These are phyloP conservation scores for Choristoneura fumiferana DNA, from an alignment of 1,140 invertebrate genomes.

Conservation along the genomic window DNA sequence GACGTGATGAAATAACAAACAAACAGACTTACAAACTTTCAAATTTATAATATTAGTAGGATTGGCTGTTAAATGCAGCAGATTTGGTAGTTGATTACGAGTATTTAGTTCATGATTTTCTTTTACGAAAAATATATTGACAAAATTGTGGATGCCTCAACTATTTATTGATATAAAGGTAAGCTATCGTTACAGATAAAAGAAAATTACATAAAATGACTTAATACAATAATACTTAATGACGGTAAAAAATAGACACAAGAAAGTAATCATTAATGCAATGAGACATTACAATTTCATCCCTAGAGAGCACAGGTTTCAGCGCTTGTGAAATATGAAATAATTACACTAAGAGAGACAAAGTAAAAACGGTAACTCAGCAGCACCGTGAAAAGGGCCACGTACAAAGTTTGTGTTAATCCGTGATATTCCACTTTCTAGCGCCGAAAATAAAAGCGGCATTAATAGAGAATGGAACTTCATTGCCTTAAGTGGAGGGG, in stretches of 20 bases:
- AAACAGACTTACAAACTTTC: no score
- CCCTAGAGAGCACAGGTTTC: neutral
- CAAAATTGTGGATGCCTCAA: no score
- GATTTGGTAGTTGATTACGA: no score
- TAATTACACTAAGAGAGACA: conserved; percentile 13
- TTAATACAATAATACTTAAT: no score
- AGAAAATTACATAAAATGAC: no score
- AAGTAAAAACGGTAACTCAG: conserved; percentile 12
- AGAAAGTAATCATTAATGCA: neutral
- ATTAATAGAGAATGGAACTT: conserved; percentile 39
- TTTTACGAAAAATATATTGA: no score
- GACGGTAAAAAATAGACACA: neutral
- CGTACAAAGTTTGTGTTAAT: neutral
- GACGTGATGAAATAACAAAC: no score
- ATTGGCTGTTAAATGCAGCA: no score
- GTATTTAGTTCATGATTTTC: no score
- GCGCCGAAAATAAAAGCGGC: conserved; percentile 22
- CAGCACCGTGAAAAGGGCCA: neutral
- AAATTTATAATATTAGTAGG: no score
- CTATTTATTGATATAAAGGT: no score
- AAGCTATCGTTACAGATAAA: no score
- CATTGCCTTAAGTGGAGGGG: conserved; percentile 35
- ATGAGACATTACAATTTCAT: neutral
- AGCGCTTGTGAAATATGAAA: neutral
- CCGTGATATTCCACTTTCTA: neutral